These are phyloP conservation scores for Baryphthengus martii DNA, from an alignment of 2,113 vertebrate species.

Conservation along the genomic window DNA sequence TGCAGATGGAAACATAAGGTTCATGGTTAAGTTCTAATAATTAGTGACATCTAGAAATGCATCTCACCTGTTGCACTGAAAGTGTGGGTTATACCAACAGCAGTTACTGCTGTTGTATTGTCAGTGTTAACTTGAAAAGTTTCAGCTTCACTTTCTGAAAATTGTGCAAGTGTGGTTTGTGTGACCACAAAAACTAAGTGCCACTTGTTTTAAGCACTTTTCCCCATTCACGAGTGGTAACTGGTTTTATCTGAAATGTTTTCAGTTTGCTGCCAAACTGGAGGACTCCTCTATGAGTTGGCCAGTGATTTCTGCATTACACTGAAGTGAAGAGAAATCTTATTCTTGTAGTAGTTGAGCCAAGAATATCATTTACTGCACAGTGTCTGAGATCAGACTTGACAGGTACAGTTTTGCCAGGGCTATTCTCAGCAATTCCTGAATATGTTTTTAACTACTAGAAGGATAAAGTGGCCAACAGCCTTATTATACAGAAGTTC, in stretches of 20 bases:
- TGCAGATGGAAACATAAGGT: neutral
- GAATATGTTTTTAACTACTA: neutral
- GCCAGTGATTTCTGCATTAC: neutral
- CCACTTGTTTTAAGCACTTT: neutral
- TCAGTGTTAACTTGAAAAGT: neutral
- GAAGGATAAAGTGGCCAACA: neutral
- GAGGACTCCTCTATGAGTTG: neutral
- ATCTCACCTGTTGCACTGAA: neutral
- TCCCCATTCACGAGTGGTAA: neutral
- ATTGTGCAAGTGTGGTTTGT: fast-evolving
- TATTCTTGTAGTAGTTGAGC: neutral
- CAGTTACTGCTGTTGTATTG: neutral
- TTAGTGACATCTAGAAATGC: neutral
- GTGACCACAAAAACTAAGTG: neutral
- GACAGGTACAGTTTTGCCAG: neutral
- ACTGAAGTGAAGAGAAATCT: neutral
- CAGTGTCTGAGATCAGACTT: neutral
- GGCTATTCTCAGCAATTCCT: neutral
- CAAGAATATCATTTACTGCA: neutral
- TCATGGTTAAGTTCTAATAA: neutral
- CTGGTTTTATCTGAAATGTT: neutral
- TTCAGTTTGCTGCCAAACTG: neutral
- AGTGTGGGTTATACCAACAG: fast-evolving
- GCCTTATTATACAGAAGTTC: neutral
- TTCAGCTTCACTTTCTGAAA: neutral